These are phyloP conservation scores for Asbolus verrucosus DNA, from an alignment of 1,140 invertebrate species.

Conservation along the genomic window DNA sequence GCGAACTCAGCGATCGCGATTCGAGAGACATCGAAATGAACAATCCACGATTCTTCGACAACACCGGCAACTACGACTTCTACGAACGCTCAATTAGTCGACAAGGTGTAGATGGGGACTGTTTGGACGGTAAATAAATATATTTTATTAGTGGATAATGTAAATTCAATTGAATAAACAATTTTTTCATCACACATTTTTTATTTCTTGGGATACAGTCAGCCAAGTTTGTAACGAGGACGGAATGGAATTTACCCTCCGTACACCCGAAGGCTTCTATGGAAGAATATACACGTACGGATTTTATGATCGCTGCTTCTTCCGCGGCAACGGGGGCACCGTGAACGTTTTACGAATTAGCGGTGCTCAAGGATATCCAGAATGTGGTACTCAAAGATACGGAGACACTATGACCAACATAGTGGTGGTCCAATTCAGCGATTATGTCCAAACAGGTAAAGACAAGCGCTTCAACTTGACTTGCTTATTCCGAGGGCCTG, in stretches of 20 bases:
- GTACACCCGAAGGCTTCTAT: slow-evolving; percentile 88
- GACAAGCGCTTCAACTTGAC: slow-evolving; percentile 94
- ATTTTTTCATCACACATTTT: slow-evolving; percentile 41
- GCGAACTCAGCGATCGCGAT: slow-evolving; percentile 89
- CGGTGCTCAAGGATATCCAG: slow-evolving; percentile 89
- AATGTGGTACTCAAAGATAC: slow-evolving; percentile 92
- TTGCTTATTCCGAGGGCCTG: slow-evolving; percentile 89
- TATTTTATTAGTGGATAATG: no score
- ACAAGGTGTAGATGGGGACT: slow-evolving; percentile 77
- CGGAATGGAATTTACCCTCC: slow-evolving; percentile 92
- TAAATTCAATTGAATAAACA: slow-evolving; percentile 37
- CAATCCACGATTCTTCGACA: slow-evolving; percentile 87
- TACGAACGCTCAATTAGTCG: slow-evolving; percentile 83
- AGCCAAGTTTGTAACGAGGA: slow-evolving; percentile 92
- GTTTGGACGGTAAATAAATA: slow-evolving; percentile 78
- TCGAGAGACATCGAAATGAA: slow-evolving; percentile 85
- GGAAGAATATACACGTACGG: slow-evolving; percentile 93
- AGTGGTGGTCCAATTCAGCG: slow-evolving; percentile 93
- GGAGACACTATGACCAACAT: slow-evolving; percentile 95
- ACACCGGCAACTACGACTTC: slow-evolving; percentile 85
- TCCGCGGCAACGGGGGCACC: slow-evolving; percentile 87
- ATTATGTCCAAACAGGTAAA: slow-evolving; percentile 90
- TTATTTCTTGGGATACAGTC: slow-evolving; percentile 71
- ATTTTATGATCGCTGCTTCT: slow-evolving; percentile 91
- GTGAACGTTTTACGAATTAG: slow-evolving; percentile 86